phyloP scores from a whole-genome alignment of 2,888 invertebrate genomes.

The Drosophila robusta region DNA sequence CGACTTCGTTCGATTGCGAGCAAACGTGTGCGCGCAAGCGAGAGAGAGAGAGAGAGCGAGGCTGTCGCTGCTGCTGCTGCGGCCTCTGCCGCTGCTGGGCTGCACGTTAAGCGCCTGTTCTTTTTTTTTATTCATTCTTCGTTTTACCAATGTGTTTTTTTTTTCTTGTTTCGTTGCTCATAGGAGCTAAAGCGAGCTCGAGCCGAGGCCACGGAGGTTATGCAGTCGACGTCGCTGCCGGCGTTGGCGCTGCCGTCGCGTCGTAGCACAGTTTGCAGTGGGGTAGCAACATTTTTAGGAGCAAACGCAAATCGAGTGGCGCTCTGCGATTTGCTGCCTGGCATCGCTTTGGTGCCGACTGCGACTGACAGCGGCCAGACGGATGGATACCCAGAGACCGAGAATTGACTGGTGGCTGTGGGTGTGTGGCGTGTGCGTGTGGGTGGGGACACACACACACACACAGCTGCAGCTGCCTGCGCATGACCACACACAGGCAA shows the following conservation, averaged over 20 bases:
- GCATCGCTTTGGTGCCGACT: conserved; percentile 50
- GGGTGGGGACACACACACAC: conserved; percentile 12
- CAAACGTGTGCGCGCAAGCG: conserved; percentile 6
- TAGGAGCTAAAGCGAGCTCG: conserved; percentile 29
- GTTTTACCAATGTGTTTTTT: conserved; percentile 4
- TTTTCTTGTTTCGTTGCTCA: conserved; percentile 20
- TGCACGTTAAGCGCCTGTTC: conserved; percentile 11
- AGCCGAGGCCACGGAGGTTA: conserved; percentile 49
- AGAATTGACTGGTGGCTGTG: conserved; percentile 28
- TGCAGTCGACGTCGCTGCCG: conserved; percentile 33
- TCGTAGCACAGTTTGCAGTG: conserved; percentile 51
- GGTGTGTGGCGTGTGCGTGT: conserved; percentile 3
- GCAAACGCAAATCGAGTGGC: conserved; percentile 52
- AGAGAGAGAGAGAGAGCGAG: conserved; percentile 11
- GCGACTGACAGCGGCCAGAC: conserved; percentile 39
- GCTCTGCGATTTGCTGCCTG: conserved; percentile 68
- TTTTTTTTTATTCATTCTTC: conserved; percentile 8
- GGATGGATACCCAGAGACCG: conserved; percentile 36
- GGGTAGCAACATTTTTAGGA: conserved; percentile 58
- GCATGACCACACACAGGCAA: conserved; percentile 68
- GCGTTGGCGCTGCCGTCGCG: conserved; percentile 14
- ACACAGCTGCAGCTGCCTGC: conserved; percentile 60
- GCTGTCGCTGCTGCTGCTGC: conserved; percentile 9
- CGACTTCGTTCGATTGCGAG: conserved; percentile 11
- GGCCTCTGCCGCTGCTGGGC: conserved; percentile 6